A percentile compares a stretch with the other conserved stretches of the same genome.
These are phyloP conservation scores for Drosophila lacicola DNA, from an alignment of 2,888 invertebrate genomes.

Conservation along the genomic window DNA sequence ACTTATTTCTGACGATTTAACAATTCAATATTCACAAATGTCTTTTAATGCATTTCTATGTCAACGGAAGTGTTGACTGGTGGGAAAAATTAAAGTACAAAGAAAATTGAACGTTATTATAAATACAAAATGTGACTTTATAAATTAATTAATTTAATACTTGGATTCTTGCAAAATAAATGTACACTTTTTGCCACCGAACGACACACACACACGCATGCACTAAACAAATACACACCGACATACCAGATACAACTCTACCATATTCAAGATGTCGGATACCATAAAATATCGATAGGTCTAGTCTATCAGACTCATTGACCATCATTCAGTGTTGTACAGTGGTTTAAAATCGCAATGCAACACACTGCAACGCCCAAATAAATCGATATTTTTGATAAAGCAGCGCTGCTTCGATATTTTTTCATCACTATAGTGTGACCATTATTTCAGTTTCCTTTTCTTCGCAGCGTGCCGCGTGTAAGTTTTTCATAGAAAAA, in stretches of 20 bases:
- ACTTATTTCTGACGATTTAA: slow-evolving; percentile 8
- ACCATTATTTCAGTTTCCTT: slow-evolving; percentile 49
- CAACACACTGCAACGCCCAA: slow-evolving; percentile 5
- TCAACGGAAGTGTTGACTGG: neutral
- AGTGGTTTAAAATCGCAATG: neutral
- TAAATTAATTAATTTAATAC: slow-evolving; percentile 1
- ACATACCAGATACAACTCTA: slow-evolving; percentile 38
- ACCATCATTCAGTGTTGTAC: slow-evolving; percentile 10
- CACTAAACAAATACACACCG: slow-evolving; percentile 40
- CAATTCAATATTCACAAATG: slow-evolving; percentile 25
- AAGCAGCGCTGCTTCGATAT: slow-evolving; percentile 27
- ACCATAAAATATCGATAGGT: slow-evolving; percentile 16
- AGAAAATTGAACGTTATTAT: neutral
- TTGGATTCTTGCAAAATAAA: slow-evolving; percentile 32
- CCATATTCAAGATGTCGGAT: slow-evolving; percentile 37
- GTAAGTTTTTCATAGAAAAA: slow-evolving; percentile 37
- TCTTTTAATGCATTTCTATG: neutral
- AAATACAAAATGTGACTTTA: neutral
- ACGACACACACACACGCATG: slow-evolving; percentile 24
- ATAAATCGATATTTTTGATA: slow-evolving; percentile 22
- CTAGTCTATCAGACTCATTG: neutral
- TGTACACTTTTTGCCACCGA: slow-evolving; percentile 31
- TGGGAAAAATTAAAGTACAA: neutral
- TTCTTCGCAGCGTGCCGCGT: slow-evolving; percentile 62
- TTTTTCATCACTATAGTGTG: slow-evolving; percentile 47